Base-by-base conservation (phyloP, 2,113 vertebrate species). In the Machaerirhynchus nigripectus region DNA sequence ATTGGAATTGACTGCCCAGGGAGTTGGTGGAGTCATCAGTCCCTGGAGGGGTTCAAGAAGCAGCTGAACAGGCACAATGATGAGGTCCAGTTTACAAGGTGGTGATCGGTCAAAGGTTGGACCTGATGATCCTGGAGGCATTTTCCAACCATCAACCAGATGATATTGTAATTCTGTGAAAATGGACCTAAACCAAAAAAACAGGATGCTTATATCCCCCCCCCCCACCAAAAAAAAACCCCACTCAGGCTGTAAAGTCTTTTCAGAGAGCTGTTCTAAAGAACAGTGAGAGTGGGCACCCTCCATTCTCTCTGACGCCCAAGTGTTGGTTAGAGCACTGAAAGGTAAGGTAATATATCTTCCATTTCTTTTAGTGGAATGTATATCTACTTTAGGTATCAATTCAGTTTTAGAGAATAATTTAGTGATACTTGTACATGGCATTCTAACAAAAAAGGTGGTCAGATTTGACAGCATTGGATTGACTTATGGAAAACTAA, bases 311-410 rank as follows among this genome's bases (percentile, higher is more conserved):
- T 77, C 28, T 50, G 21, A 87, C 75, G 49, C 21, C 33, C 2
- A 35, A 35, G 46, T 65, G 19, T 28, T 68, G 35, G 49, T 71
- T 55, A 70, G 33, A 75, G 17, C 27, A 56, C 2, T 82, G 65
- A 87, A 91, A 75, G 50, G 49, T 78, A 96, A 96, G 61, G 80
- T 10, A 70, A 57, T 87, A 73, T 65, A 93, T 90, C 74, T 83
- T 63, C 40, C 59, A 2, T 64, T 92, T 77, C 76, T 80, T 92
- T 95, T 59, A 77, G 37, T 86, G 59, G 49, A 61, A 85, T 55
- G 61, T 74, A 10, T 49, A 84, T 91, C 69, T 94, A 53, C 53
- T 89, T 91, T 59, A 80, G 39, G 13, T 86, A 84, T 35, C 64
- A 90, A 31, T 65, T 96, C 49, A 67, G 15, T 64, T 76, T 77